A percentile compares a stretch with the other conserved stretches of the same genome.
These are phyloP conservation scores for Ectemnius continuus DNA, from an alignment of 2,888 invertebrate genomes.

Conservation along the genomic window DNA sequence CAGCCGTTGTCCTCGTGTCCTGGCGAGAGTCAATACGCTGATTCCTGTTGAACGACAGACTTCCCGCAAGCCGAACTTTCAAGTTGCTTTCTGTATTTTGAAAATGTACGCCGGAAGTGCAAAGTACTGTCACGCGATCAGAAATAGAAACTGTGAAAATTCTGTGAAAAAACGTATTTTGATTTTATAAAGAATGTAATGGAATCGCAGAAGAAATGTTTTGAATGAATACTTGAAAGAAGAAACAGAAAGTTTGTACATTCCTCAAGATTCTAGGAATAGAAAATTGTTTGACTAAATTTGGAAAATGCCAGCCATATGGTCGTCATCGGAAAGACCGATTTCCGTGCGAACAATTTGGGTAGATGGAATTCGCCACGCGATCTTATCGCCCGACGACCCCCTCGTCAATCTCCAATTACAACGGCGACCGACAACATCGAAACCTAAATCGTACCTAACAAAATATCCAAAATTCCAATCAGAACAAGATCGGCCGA, in stretches of 20 bases:
- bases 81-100: too few relatives aligned
- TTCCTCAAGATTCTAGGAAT: too few relatives aligned
- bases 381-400: slow-evolving; percentile 84
- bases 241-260: too few relatives aligned
- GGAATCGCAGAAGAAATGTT: too few relatives aligned
- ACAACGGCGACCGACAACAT: slow-evolving; percentile 60
- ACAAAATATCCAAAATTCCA: slow-evolving; percentile 59
- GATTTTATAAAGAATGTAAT: too few relatives aligned
- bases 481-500: slow-evolving; percentile 59
- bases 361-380: slow-evolving; percentile 86
- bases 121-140: too few relatives aligned
- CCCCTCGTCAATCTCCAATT: slow-evolving; percentile 72
- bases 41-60: background rate
- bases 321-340: slow-evolving; percentile 81
- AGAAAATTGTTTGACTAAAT: background rate
- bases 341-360: slow-evolving; percentile 82
- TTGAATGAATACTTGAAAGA: too few relatives aligned
- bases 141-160: too few relatives aligned
- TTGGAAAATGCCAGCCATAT: slow-evolving; percentile 78
- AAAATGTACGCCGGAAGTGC: too few relatives aligned
- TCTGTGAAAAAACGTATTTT: too few relatives aligned
- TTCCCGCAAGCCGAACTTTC: too few relatives aligned
- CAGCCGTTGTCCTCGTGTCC: slow-evolving; percentile 60
- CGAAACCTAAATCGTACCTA: slow-evolving; percentile 59
- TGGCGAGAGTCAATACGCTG: slow-evolving; percentile 66